Conservation (phyloP, 1,140 invertebrate genomes). For the Drosophila malerkotliana region DNA sequence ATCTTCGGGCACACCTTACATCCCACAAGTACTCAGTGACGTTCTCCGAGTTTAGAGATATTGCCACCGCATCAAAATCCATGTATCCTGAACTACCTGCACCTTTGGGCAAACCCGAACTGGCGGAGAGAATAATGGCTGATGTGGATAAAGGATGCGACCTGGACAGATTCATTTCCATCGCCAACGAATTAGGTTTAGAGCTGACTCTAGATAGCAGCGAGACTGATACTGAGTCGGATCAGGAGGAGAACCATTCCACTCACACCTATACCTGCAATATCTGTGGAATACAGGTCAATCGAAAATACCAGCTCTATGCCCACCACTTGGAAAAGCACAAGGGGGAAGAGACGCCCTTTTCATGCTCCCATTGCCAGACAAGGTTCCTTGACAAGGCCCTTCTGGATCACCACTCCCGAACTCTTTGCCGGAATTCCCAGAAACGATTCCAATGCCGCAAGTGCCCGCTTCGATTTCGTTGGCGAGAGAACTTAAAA, state of each 20-base stretch:
- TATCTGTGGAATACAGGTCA: slow-evolving; percentile 83
- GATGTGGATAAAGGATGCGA: slow-evolving; percentile 49
- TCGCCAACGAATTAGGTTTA: slow-evolving; percentile 71
- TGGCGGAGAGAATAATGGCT: slow-evolving; percentile 52
- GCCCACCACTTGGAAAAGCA: slow-evolving; percentile 67
- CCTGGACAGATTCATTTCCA: slow-evolving; percentile 69
- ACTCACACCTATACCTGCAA: slow-evolving; percentile 68
- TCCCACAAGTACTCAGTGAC: slow-evolving; percentile 51
- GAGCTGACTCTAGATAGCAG: slow-evolving; percentile 73
- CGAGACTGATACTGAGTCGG: slow-evolving; percentile 71
- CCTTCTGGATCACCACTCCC: slow-evolving; percentile 65
- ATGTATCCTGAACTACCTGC: slow-evolving; percentile 62
- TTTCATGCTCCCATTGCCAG: slow-evolving; percentile 60
- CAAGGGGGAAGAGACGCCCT: slow-evolving; percentile 41
- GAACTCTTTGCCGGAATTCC: slow-evolving; percentile 59
- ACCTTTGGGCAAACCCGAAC: slow-evolving; percentile 20
- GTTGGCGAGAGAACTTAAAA: slow-evolving; percentile 75
- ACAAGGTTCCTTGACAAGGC: slow-evolving; percentile 56
- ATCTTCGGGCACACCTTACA: slow-evolving; percentile 58
- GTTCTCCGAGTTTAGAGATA: slow-evolving; percentile 21
- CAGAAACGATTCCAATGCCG: slow-evolving; percentile 66
- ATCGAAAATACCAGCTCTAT: slow-evolving; percentile 71
- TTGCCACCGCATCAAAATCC: slow-evolving; percentile 21
- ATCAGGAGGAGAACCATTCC: not conserved
- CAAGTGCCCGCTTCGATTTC: slow-evolving; percentile 72